A percentile compares a stretch with the other conserved stretches of the same genome.
Evolutionary conservation across 1,140 invertebrate genomes (phyloP).

Genomic region (Saxidomus purpurata): DNA sequence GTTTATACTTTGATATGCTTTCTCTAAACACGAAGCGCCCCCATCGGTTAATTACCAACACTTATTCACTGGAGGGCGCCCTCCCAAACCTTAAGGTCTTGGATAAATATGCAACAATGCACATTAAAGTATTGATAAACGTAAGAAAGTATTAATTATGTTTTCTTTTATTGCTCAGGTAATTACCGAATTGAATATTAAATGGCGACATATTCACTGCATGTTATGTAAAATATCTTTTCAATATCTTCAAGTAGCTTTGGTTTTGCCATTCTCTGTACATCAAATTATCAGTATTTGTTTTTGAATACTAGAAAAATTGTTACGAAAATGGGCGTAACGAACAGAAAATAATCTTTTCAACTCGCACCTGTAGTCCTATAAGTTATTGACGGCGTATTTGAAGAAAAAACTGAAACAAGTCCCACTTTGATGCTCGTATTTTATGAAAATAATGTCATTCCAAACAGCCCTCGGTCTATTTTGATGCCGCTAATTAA

Average conservation of each 20-base stretch:
- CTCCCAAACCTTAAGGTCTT: too few relatives aligned
- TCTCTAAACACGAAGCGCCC: too few relatives aligned
- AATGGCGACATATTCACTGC: too few relatives aligned
- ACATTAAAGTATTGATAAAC: background rate
- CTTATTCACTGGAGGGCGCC: too few relatives aligned
- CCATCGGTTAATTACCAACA: too few relatives aligned
- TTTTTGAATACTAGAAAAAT: conserved; percentile 1
- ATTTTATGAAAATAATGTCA: background rate
- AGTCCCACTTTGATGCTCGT: background rate
- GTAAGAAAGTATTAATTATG: background rate
- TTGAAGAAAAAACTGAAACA: conserved; percentile 5
- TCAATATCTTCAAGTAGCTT: too few relatives aligned
- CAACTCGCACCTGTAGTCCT: conserved; percentile 15
- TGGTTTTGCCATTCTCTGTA: too few relatives aligned
- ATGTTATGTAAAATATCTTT: too few relatives aligned
- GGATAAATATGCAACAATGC: too few relatives aligned
- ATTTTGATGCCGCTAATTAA: conserved; percentile 21
- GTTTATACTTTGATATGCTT: too few relatives aligned
- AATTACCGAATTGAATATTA: too few relatives aligned
- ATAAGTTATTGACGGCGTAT: background rate
- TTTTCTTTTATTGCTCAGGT: background rate
- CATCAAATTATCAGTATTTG: too few relatives aligned
- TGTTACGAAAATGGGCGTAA: conserved; percentile 47
- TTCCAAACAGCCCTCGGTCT: background rate
- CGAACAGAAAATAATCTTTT: conserved; percentile 24